phyloP scores from a whole-genome alignment of 2,113 vertebrate species.

The Bagarius yarrelli region DNA sequence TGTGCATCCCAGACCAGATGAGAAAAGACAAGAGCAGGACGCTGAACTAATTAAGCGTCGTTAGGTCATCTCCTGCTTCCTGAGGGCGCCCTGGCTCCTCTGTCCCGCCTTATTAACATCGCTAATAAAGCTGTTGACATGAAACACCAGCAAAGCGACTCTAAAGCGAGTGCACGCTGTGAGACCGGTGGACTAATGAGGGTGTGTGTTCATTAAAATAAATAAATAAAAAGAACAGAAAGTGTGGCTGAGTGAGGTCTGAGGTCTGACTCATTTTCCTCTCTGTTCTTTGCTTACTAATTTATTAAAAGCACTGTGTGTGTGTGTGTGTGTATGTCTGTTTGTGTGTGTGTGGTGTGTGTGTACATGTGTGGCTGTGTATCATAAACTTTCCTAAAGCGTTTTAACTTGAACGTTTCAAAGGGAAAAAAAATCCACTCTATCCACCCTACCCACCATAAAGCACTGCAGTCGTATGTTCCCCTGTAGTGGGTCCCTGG shows the following conservation, averaged over 20 bases:
- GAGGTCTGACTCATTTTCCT: neutral
- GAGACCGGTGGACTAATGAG: neutral
- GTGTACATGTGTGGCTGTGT: neutral
- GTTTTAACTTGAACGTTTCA: neutral
- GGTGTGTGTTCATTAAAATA: neutral
- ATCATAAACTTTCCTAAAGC: neutral
- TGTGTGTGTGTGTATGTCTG: neutral
- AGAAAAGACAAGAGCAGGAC: conserved; percentile 16
- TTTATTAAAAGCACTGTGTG: neutral
- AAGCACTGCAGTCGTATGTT: no score
- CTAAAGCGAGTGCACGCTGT: neutral
- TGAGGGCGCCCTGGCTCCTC: conserved; percentile 58
- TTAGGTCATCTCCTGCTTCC: conserved; percentile 67
- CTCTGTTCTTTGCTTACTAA: neutral
- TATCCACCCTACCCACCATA: no score
- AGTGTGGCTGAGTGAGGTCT: neutral
- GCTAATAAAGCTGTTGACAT: conserved; percentile 43
- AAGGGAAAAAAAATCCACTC: neutral
- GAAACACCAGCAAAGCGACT: neutral
- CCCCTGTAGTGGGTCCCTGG: no score
- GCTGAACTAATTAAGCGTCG: conserved; percentile 55
- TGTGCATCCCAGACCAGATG: conserved; percentile 9
- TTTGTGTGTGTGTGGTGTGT: conserved; percentile 6
- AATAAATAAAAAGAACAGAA: neutral
- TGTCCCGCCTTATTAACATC: conserved; percentile 61